These are phyloP conservation scores for Callopanchax toddi DNA, from an alignment of 2,113 vertebrate genomes.

Conservation along the genomic window DNA sequence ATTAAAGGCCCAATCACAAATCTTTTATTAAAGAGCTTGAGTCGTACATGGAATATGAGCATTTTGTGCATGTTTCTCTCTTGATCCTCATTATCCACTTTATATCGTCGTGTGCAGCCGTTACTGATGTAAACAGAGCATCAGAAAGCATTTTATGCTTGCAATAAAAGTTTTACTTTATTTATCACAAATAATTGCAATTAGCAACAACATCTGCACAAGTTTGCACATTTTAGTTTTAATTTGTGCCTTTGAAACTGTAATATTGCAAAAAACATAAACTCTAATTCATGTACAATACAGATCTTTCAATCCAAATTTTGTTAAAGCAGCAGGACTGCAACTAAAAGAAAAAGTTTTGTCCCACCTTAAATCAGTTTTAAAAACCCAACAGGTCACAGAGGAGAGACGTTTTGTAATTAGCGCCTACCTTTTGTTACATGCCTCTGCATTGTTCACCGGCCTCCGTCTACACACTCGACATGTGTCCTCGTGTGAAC, in stretches of 20 bases:
- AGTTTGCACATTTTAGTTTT: not conserved
- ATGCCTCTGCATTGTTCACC: conserved; percentile 36
- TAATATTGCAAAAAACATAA: not conserved
- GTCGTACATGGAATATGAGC: conserved; percentile 44
- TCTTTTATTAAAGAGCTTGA: conserved; percentile 61
- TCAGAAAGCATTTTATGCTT: conserved; percentile 25
- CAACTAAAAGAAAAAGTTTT: conserved; percentile 7
- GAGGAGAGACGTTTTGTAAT: conserved; percentile 43
- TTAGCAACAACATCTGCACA: not conserved
- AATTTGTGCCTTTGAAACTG: not conserved
- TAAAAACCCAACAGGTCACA: conserved; percentile 21
- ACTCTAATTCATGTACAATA: not conserved
- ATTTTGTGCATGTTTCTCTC: conserved; percentile 30
- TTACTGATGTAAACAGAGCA: conserved; percentile 34
- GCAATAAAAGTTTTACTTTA: not conserved
- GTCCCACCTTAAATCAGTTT: conserved; percentile 12
- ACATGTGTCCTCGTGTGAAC: conserved; percentile 61
- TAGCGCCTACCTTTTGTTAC: conserved; percentile 46
- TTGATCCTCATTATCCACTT: conserved; percentile 35
- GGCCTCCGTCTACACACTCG: conserved; percentile 38
- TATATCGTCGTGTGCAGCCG: conserved; percentile 18
- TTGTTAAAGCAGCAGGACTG: conserved; percentile 15
- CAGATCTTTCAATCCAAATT: too few species aligned
- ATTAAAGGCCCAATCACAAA: conserved; percentile 69
- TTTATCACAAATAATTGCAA: not conserved